Conservation (phyloP, 2,888 invertebrate genomes). For the Noctua pronuba region DNA sequence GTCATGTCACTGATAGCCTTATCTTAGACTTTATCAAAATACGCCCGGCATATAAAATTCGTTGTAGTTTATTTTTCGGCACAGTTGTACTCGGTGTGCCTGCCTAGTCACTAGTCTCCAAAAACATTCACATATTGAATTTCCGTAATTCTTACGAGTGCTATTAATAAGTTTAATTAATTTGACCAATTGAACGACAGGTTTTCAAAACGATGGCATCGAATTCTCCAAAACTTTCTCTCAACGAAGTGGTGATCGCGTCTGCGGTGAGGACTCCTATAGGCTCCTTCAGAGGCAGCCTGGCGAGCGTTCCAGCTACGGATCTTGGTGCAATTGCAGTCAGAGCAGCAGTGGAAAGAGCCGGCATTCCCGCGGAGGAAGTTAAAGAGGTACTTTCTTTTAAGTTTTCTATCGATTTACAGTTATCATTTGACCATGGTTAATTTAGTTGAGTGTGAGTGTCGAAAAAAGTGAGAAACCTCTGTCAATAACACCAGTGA, state of each 20-base stretch:
- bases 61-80: not conserved
- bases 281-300: constrained; percentile 97
- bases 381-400: constrained; percentile 94
- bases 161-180: constrained; percentile 16
- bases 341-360: constrained; percentile 94
- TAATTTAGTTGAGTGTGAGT: not conserved
- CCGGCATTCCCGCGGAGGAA: constrained; percentile 95
- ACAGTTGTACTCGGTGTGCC: not conserved
- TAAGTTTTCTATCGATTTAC: not conserved
- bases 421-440: not conserved
- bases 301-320: constrained; percentile 95
- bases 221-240: constrained; percentile 77
- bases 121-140: not conserved
- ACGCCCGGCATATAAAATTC: not conserved
- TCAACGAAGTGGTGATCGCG: constrained; percentile 96
- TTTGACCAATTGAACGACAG: not conserved
- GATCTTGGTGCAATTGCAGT: constrained; percentile 97
- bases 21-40: not conserved
- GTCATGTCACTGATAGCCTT: not conserved
- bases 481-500: not conserved
- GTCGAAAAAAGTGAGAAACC: not conserved
- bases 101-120: not conserved
- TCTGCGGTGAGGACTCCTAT: constrained; percentile 99
- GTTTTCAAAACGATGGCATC: constrained; percentile 82
- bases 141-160: not conserved